A percentile compares a stretch with the other conserved stretches of the same genome.
Evolutionary conservation across 2,113 vertebrate species (phyloP).

Genomic region (Geococcyx californianus): DNA sequence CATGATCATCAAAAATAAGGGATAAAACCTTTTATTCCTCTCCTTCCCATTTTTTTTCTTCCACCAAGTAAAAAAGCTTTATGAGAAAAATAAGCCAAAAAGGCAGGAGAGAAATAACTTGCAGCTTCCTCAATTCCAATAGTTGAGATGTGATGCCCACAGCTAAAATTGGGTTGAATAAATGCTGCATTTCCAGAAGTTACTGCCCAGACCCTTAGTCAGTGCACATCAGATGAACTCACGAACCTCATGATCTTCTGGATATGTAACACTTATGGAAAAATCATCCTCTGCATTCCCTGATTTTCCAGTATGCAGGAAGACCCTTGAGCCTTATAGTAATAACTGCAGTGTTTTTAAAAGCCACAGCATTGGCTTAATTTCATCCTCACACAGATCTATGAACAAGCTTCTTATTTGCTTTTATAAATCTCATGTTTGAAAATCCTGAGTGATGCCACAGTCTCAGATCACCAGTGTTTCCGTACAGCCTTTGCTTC

Average conservation of each 20-base stretch:
- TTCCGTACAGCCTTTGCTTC: background rate
- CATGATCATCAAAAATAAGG: background rate
- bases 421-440: background rate
- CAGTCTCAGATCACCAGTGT: background rate
- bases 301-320: background rate
- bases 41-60: background rate
- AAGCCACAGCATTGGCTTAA: background rate
- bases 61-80: background rate
- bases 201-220: background rate
- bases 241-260: background rate
- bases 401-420: background rate
- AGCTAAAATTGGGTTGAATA: background rate
- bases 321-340: background rate
- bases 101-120: background rate
- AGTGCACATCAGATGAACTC: background rate
- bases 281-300: background rate
- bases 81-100: background rate
- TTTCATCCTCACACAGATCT: background rate
- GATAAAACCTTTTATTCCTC: background rate
- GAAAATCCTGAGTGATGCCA: background rate
- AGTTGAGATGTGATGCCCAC: slow-evolving; percentile 15
- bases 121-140: background rate
- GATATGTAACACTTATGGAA: background rate
- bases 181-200: background rate
- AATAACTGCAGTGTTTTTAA: background rate